A percentile compares a stretch with the other conserved stretches of the same genome.
These are phyloP conservation scores for Furnarius figulus DNA, from an alignment of 2,113 vertebrate species.

Conservation along the genomic window DNA sequence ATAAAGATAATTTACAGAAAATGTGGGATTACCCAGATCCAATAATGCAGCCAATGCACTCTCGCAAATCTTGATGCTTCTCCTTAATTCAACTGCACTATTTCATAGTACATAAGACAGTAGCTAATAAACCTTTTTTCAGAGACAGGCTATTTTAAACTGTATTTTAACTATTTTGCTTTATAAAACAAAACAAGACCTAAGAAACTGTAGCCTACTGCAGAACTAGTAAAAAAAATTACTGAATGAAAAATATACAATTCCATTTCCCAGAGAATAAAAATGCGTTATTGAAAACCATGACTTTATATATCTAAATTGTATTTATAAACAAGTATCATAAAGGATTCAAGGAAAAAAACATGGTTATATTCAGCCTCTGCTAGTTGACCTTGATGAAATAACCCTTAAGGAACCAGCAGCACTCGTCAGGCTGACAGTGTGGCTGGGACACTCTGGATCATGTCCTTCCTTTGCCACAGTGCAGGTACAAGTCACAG, in stretches of 20 bases:
- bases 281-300: neutral
- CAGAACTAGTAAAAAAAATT: neutral
- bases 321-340: neutral
- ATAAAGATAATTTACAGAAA: neutral
- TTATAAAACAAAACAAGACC: neutral
- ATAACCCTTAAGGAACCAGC: neutral
- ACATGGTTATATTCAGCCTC: neutral
- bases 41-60: neutral
- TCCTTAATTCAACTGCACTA: neutral
- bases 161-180: neutral
- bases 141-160: neutral
- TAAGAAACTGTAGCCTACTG: neutral
- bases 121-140: neutral
- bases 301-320: neutral
- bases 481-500: neutral
- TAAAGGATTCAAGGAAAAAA: neutral
- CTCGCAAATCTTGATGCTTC: neutral
- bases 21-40: neutral
- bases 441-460: fast-evolving
- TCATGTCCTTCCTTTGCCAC: neutral
- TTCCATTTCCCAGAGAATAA: neutral
- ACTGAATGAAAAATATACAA: neutral
- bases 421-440: neutral
- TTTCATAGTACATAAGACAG: neutral
- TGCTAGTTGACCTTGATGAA: neutral